phyloP scores from a whole-genome alignment of 30 jellyfish, hydroid and myxozoan genomes.

The Turritopsis rubra region DNA sequence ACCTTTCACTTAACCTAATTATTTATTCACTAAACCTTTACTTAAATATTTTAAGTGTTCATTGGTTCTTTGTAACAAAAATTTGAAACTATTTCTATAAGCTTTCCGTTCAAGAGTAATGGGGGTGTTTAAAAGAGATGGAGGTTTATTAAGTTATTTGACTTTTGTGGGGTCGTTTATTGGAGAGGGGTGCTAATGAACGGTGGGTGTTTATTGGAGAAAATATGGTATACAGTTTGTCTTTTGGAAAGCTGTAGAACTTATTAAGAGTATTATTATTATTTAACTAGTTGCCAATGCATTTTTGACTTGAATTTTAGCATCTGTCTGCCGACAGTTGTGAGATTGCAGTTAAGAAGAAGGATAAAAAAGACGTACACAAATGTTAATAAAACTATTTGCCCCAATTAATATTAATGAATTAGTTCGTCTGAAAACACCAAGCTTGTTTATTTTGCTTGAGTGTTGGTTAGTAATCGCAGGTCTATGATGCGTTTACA shows the following conservation, averaged over 20 bases:
- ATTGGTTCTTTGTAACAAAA: too few relatives aligned
- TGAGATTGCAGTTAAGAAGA: background rate
- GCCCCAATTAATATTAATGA: background rate
- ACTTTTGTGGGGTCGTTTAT: too few relatives aligned
- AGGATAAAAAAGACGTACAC: background rate
- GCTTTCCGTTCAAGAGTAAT: too few relatives aligned
- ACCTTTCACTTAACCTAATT: too few relatives aligned
- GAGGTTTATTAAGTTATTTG: too few relatives aligned
- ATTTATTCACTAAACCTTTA: too few relatives aligned
- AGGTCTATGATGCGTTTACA: conserved; percentile 37
- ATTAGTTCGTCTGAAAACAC: conserved; percentile 11
- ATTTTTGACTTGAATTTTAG: conserved; percentile 11
- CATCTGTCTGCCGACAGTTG: conserved; percentile 24
- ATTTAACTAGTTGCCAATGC: background rate
- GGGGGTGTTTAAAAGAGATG: too few relatives aligned
- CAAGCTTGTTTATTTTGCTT: conserved; percentile 33
- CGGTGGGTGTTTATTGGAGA: background rate
- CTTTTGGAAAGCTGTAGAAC: background rate
- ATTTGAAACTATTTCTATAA: too few relatives aligned
- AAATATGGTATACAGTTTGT: background rate
- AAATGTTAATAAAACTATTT: background rate
- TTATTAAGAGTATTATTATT: background rate
- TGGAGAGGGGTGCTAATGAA: too few relatives aligned
- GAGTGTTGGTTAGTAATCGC: conserved; percentile 34
- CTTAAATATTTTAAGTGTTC: too few relatives aligned